A percentile compares a stretch with the other conserved stretches of the same genome.
Conservation (phyloP, 2,113 vertebrate genomes). For the Anarrhichthys ocellatus region DNA sequence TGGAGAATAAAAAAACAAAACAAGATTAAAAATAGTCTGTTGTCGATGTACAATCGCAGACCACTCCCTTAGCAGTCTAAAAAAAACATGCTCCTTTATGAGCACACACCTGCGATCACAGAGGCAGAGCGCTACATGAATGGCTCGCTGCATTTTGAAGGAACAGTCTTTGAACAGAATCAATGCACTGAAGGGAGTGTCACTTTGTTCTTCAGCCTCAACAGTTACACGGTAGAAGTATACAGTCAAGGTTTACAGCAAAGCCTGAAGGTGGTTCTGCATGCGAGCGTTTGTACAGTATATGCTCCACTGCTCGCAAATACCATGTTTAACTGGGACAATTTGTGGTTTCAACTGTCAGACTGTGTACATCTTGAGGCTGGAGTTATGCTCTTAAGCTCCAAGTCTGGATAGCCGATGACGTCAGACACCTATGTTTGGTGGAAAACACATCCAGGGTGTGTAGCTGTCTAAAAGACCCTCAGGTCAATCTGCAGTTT, state of each 20-base stretch:
- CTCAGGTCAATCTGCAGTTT: background rate
- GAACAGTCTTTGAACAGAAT: background rate
- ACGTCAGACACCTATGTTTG: background rate
- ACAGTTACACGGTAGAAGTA: background rate
- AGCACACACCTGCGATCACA: background rate
- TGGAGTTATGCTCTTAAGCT: background rate
- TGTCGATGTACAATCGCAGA: too few relatives aligned
- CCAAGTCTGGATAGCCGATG: background rate
- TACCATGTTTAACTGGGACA: too few relatives aligned
- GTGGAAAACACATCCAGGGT: background rate
- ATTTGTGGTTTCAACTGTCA: background rate
- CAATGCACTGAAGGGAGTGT: background rate
- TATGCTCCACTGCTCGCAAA: background rate
- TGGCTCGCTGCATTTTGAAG: background rate
- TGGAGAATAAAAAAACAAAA: background rate
- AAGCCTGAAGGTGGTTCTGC: background rate
- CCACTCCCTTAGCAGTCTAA: background rate
- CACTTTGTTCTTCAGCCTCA: background rate
- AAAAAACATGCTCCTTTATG: conserved; percentile 4
- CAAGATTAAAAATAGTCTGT: background rate
- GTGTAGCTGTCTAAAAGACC: background rate
- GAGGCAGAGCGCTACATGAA: background rate
- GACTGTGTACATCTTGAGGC: background rate
- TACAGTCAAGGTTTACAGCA: background rate
- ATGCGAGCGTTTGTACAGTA: background rate